A percentile compares a stretch with the other conserved stretches of the same genome.
Evolutionary conservation across 2,888 invertebrate genomes (phyloP).

Genomic region (Drosophila affinis): DNA sequence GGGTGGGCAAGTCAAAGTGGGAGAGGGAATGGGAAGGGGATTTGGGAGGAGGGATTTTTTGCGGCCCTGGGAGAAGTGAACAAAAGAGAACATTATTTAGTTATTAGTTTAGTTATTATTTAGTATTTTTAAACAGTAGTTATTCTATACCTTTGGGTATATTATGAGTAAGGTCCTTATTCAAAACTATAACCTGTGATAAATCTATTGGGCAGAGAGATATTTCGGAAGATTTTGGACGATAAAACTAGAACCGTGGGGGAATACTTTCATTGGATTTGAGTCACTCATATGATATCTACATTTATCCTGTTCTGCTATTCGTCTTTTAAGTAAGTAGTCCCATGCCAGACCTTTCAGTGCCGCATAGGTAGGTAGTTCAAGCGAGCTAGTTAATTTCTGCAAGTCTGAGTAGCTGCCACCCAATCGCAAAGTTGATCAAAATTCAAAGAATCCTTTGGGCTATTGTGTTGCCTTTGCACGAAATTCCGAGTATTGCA

Average conservation of each 20-base stretch:
- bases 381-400: conserved; percentile 47
- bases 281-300: neutral
- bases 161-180: no score
- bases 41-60: neutral
- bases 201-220: neutral
- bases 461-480: conserved; percentile 70
- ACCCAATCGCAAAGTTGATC: conserved; percentile 64
- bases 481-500: conserved; percentile 72
- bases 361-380: neutral
- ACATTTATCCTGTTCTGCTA: neutral
- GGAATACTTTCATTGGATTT: neutral
- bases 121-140: neutral
- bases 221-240: no score
- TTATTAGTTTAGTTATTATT: neutral
- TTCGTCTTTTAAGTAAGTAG: no score
- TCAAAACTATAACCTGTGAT: no score
- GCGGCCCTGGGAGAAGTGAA: neutral
- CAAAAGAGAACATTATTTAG: no score
- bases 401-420: conserved; percentile 31
- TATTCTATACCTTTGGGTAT: no score
- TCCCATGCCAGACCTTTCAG: no score
- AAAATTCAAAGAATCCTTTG: conserved; percentile 76
- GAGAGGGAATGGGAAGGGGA: neutral
- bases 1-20: neutral
- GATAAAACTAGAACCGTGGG: neutral